These are phyloP conservation scores for Paramisgurnus dabryanus DNA, from an alignment of 2,113 vertebrate species.

Conservation along the genomic window DNA sequence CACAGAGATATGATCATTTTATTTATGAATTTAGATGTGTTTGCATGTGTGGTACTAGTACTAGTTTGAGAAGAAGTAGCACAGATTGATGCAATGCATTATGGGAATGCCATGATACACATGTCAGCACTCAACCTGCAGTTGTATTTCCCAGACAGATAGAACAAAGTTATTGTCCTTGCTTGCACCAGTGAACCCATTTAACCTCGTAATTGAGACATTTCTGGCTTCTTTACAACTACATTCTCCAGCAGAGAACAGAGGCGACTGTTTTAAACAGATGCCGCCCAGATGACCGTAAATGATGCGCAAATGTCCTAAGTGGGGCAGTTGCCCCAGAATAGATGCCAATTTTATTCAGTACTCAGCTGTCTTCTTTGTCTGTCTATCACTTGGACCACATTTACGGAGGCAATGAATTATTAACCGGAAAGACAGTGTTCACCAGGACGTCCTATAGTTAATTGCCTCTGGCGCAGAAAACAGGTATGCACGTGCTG, in stretches of 20 bases:
- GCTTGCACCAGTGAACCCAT: not conserved
- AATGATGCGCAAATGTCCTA: not conserved
- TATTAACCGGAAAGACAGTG: conserved; percentile 39
- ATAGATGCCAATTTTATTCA: conserved; percentile 15
- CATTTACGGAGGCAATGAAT: conserved; percentile 34
- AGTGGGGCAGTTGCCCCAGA: conserved; percentile 12
- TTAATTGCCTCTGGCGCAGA: conserved; percentile 31
- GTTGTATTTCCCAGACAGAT: not conserved
- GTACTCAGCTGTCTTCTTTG: conserved; percentile 22
- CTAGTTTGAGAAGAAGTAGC: not conserved
- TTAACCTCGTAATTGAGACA: conserved; percentile 22
- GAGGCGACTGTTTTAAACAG: not conserved
- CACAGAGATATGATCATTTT: not conserved
- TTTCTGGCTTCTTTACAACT: conserved; percentile 9
- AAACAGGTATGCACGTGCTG: conserved; percentile 20
- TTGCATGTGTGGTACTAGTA: not conserved
- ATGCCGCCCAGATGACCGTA: not conserved
- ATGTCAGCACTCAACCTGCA: conserved; percentile 19
- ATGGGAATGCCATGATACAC: not conserved
- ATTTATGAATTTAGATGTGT: conserved; percentile 4
- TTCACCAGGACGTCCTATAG: conserved; percentile 24
- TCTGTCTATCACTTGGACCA: not conserved
- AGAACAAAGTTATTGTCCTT: not conserved
- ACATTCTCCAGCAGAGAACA: not conserved
- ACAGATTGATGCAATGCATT: conserved; percentile 9